These are phyloP conservation scores for Anolis apletophallus DNA, from an alignment of 2,797 vertebrate genomes.

Conservation along the genomic window DNA sequence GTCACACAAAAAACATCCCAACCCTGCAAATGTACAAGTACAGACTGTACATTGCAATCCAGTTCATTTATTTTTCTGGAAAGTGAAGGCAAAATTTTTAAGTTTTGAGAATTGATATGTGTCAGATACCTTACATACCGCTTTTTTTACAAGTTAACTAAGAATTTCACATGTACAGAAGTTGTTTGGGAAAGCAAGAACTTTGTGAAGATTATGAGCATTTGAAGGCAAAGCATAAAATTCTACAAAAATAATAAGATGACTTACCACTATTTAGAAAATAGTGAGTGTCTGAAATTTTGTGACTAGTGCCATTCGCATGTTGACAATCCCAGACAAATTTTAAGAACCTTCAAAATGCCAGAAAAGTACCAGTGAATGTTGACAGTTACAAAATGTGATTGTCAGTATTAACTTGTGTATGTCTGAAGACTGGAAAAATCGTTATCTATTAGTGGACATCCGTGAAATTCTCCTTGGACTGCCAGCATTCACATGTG, in stretches of 20 bases:
- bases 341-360: not conserved
- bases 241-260: not conserved
- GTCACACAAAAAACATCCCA: too few relatives aligned
- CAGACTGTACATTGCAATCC: too few relatives aligned
- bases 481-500: not conserved
- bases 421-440: not conserved
- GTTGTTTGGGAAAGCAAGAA: not conserved
- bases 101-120: too few relatives aligned
- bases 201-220: not conserved
- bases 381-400: not conserved
- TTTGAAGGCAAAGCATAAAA: not conserved
- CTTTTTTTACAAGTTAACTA: not conserved
- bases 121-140: too few relatives aligned
- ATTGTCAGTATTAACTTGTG: not conserved
- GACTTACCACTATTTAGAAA: not conserved
- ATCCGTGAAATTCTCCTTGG: not conserved
- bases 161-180: not conserved
- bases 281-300: not conserved
- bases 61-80: too few relatives aligned
- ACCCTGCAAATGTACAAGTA: too few relatives aligned
- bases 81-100: too few relatives aligned
- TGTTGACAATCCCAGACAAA: not conserved
- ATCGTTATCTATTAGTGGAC: not conserved
- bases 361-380: not conserved
- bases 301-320: not conserved